Percentiles rank a stretch among this genome's conserved stretches.
Conservation (phyloP, 2,888 invertebrate genomes). For the Cephus pygmeus region DNA sequence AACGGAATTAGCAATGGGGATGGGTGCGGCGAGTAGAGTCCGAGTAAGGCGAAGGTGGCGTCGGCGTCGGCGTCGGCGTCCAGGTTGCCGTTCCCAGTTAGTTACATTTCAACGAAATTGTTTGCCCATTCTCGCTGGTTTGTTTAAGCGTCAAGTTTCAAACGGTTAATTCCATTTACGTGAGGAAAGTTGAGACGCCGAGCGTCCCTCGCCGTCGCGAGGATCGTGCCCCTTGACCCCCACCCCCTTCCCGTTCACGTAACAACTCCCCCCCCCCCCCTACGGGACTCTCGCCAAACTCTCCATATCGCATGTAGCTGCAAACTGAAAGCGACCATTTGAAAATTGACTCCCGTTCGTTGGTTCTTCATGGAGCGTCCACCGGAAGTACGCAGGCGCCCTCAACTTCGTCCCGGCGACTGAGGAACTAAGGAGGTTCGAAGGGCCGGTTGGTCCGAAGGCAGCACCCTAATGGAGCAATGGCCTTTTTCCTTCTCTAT, state of each 20-base stretch:
- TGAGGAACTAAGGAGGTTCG: background rate
- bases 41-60: too few species aligned
- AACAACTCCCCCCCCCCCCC: background rate
- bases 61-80: background rate
- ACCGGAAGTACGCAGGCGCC: slow-evolving; percentile 25
- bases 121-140: slow-evolving; percentile 39
- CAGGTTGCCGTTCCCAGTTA: slow-evolving; percentile 22
- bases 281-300: background rate
- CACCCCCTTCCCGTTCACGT: too few species aligned
- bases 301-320: slow-evolving; percentile 6
- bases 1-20: background rate
- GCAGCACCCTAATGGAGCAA: background rate
- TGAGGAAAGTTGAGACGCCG: slow-evolving; percentile 13
- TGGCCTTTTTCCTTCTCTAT: background rate
- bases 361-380: slow-evolving; percentile 43
- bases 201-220: background rate
- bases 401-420: slow-evolving; percentile 24
- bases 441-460: too few species aligned
- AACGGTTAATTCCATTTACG: slow-evolving; percentile 51
- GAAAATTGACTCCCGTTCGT: slow-evolving; percentile 46
- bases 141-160: slow-evolving; percentile 48
- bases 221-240: background rate
- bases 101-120: slow-evolving; percentile 39
- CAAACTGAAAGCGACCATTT: slow-evolving; percentile 49
- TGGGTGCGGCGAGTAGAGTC: too few species aligned